Evolutionary conservation across 1,140 invertebrate species (phyloP), one percentile per base, ranked within the genome.

Genomic region (Calycopis cecrops): DNA sequence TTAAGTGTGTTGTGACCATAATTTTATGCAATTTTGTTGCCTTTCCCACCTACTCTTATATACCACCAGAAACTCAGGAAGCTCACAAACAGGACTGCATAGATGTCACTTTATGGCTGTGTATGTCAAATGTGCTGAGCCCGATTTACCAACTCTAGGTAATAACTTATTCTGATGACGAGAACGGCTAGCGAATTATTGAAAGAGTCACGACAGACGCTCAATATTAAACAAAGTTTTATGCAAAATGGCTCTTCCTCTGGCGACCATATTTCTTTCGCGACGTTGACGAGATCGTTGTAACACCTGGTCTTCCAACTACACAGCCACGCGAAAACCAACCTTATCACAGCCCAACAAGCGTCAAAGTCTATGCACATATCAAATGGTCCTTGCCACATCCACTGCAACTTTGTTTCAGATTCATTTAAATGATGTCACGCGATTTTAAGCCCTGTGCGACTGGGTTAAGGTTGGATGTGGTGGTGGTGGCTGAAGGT

Each of bases 171-270:
- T n/a, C 16, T 44, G 12, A 42, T 12, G 14, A 42, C 4, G 40
- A 33, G 40, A 33, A 28, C 21, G 2, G 21, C 21, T 16, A 42
- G 54, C 47, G 56, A 61, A 57, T 61, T 52, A 61, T 62, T 40
- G 38, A 61, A 57, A 53, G 44, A 63, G 60, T 66, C 64, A 62
- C 62, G 62, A 57, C 50, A 59, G 48, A 38, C 55, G 62, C 62
- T 67, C 63, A 67, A 70, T 70, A 70, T 70, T 70, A 67, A 60
- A 65, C 58, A 61, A 64, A 64, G 62, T 70, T 70, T 67, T 67
- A 67, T 69, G 65, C 68, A 70, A 67, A 70, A 67, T 65, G 65
- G 68, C 65, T 67, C 60, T 58, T 65, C 62, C 58, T 56, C 59
- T 59, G 65, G 68, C 65, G 62, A 70, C 68, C 61, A 67, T 71